Evolutionary conservation across 2,113 vertebrate species (phyloP), one percentile per base, ranked within the genome.

Genomic region (Oryzias melastigma): DNA sequence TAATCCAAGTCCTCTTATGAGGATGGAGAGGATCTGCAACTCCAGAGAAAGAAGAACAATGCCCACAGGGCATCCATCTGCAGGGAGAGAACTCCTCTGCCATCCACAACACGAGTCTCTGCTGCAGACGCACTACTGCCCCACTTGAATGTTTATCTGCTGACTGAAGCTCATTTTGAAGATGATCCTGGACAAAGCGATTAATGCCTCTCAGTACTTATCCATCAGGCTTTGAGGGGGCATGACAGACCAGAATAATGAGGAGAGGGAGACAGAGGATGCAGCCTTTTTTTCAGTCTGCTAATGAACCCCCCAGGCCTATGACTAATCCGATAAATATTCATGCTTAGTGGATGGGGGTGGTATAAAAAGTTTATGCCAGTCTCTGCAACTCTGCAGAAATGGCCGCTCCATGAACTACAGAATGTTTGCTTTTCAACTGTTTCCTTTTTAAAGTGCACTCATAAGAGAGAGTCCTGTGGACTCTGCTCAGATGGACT

Each of bases 1-100:
- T 81, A 84, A 84, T 81, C 71, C 19, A 3, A 59, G 54, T 35
- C 48, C 48, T 52, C 48, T 62, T 58, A 68, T 44, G 7, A 75
- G 65, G 66, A 67, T 35, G 17, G 48, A 66, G 71, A 42, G 46
- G 52, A 64, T 59, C 57, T 15, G 29, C 40, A 45, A 48, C 67
- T 63, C 25, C 55, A 40, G 12, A 16, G 5, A 16, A 13, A 68
- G 70, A 25, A 58, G 17, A 44, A 52, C 14, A 14, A 15, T 16
- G 44, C 20, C 27, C 19, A 10, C 14, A 67, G 59, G 50, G 56
- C 40, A 27, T 50, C 3, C 27, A 46, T 17, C 62, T 42, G 55
- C 24, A 20, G 40, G 22, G 61, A 49, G 52, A 52, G 62, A 35
- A 20, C 20, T 57, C 14, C 52, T 67, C 49, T 4, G 4, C 48